A percentile compares a stretch with the other conserved stretches of the same genome.
Conservation (phyloP, 2,888 invertebrate species). For the Sthenelais limicola region DNA sequence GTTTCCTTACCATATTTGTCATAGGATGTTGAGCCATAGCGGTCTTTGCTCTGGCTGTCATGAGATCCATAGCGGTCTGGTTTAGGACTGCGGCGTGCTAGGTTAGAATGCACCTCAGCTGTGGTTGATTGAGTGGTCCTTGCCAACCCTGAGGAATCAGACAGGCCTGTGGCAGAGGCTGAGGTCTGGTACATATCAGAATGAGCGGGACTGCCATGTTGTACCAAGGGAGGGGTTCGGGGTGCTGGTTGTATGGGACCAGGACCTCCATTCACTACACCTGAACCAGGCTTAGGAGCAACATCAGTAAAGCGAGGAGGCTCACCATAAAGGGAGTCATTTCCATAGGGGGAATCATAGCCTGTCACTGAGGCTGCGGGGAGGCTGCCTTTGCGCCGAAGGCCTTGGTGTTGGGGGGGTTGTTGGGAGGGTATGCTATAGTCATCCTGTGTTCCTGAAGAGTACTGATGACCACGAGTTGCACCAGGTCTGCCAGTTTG, state of each 20-base stretch:
- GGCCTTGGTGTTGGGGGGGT: background rate
- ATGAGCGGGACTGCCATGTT: slow-evolving; percentile 24
- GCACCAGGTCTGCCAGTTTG: background rate
- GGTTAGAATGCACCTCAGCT: slow-evolving; percentile 15
- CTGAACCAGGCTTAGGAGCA: slow-evolving; percentile 25
- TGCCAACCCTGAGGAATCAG: slow-evolving; percentile 1
- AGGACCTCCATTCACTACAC: slow-evolving; percentile 30
- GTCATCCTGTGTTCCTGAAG: background rate
- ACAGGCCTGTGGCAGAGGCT: slow-evolving; percentile 10
- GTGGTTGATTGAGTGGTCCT: slow-evolving; percentile 5
- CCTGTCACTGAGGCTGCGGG: slow-evolving; percentile 31
- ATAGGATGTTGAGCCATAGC: slow-evolving; percentile 2
- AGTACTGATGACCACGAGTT: background rate
- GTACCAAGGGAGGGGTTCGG: slow-evolving; percentile 27
- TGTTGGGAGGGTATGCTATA: slow-evolving; percentile 2
- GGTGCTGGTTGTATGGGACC: slow-evolving; percentile 33
- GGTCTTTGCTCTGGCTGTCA: background rate
- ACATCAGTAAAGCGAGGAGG: slow-evolving; percentile 25
- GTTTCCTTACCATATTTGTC: background rate
- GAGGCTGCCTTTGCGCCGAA: slow-evolving; percentile 17
- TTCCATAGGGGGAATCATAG: slow-evolving; percentile 4
- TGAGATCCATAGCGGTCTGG: background rate
- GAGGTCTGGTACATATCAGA: slow-evolving; percentile 25
- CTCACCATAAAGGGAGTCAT: slow-evolving; percentile 1
- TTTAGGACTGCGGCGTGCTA: slow-evolving; percentile 5